Evolutionary conservation across 2,113 vertebrate genomes (phyloP), one percentile per base, ranked within the genome.

Genomic region (Cisticola juncidis): DNA sequence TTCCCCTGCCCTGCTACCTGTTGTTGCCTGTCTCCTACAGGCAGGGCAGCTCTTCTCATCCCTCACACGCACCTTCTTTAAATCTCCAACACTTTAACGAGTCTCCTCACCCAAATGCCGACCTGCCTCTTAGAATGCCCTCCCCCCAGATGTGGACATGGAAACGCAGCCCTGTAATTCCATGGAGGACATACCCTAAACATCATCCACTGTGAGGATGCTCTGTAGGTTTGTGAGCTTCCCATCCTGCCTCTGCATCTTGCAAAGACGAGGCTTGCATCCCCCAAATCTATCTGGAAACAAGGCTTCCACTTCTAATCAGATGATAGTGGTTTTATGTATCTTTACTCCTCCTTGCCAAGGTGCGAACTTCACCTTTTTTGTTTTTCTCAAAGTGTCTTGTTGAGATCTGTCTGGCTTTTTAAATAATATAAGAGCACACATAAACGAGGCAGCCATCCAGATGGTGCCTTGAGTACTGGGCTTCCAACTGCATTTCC

Each of bases 71-170:
- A 12, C 20, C 17, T 68, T 60, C 61, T 73, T 82, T 40, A 73
- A 14, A 81, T 77, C n/a, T 25, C 5, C 10, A 5, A 1, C 12
- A 3, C 15, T 65, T 83, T 19, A 18, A 31, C 48, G 9, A 2
- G 10, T 61, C 9, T 86, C 5, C 28, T 66, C 21, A 15, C 18
- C 12, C 25, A 31, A 5, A 62, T 85, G 35, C 28, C 25, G 68
- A 0, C 33, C 23, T 44, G 16, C 19, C 73, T 70, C 13, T 61
- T 65, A 7, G 1, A 31, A 36, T 48, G 44, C 25, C 9, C 3
- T 73, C 26, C 8, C 8, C 0, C 0, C 9, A 58, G 68, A 11
- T 42, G 45, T 1, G 0, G 31, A 20, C 4, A 19, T 61, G 58
- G 68, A 66, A 81, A 25, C 2, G 1, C 38, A 65, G 9, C 16